Evolutionary conservation across 2,888 invertebrate species (phyloP).

Genomic region (Petrolisthes cinctipes): DNA sequence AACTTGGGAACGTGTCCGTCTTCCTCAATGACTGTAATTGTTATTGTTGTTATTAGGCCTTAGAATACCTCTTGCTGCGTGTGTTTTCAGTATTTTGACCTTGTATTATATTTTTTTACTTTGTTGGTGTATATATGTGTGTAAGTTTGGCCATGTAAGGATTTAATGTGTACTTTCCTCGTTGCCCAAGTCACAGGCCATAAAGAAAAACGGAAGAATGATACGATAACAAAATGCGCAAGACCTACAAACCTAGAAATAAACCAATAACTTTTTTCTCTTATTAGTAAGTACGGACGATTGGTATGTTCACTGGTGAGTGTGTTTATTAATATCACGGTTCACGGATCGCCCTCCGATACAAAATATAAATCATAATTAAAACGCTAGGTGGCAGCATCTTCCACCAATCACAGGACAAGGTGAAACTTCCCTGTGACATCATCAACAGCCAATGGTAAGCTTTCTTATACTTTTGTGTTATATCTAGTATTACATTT

Average conservation of each 20-base stretch:
- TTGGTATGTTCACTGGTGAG: no score
- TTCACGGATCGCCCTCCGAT: background rate
- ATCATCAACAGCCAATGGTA: conserved; percentile 31
- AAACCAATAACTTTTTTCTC: no score
- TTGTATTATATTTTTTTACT: no score
- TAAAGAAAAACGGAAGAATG: conserved; percentile 1
- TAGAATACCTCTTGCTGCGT: background rate
- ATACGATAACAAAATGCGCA: conserved; percentile 15
- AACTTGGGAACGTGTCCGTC: conserved; percentile 25
- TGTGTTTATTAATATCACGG: no score
- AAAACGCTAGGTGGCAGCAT: conserved; percentile 5
- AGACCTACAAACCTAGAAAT: background rate
- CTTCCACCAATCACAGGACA: conserved; percentile 19
- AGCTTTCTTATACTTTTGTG: background rate
- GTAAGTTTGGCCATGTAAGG: background rate
- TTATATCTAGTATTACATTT: background rate
- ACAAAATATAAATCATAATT: background rate
- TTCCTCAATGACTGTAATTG: background rate
- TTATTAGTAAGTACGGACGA: no score
- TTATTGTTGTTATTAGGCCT: no score
- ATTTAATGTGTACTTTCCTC: background rate
- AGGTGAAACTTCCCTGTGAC: conserved; percentile 34
- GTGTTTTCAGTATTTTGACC: no score
- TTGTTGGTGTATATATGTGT: no score
- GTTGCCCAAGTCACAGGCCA: background rate